phyloP scores from a whole-genome alignment of 2,113 vertebrate species.

The Centropristis striata region DNA sequence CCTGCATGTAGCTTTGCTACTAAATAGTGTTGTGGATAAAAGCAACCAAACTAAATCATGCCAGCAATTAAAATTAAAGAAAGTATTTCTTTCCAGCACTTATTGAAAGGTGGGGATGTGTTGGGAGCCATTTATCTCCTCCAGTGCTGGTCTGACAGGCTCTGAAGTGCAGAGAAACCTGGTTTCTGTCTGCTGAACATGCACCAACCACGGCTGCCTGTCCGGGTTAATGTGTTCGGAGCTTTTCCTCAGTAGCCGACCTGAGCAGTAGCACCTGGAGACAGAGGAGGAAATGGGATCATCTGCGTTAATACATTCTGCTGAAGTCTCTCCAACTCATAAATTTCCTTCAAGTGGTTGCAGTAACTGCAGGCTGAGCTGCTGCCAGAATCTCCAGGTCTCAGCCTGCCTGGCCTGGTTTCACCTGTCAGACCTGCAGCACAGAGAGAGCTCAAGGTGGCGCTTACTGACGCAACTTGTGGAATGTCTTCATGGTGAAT shows the following conservation, averaged over 20 bases:
- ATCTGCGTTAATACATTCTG: constrained; percentile 59
- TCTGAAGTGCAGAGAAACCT: neutral
- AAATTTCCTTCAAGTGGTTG: constrained; percentile 54
- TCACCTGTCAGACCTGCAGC: constrained; percentile 37
- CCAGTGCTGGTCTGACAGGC: neutral
- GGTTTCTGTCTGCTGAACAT: neutral
- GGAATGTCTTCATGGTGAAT: constrained; percentile 38
- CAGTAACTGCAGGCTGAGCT: constrained; percentile 37
- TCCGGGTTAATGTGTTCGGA: neutral
- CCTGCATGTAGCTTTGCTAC: constrained; percentile 7
- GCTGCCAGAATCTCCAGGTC: constrained; percentile 60
- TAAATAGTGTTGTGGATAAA: neutral
- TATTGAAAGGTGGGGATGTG: neutral
- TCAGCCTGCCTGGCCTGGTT: constrained; percentile 60
- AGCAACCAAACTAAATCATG: neutral
- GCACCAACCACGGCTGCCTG: neutral
- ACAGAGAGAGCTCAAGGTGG: constrained; percentile 43
- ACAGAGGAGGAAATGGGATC: constrained; percentile 48
- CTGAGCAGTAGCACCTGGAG: constrained; percentile 49
- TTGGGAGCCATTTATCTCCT: neutral
- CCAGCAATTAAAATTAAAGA: neutral
- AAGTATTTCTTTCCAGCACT: neutral
- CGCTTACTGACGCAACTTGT: constrained; percentile 43
- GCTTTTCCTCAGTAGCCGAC: constrained; percentile 7
- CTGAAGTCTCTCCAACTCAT: constrained; percentile 52